Conservation (phyloP, 2,888 invertebrate species). For the Phyllotreta cruciferae region DNA sequence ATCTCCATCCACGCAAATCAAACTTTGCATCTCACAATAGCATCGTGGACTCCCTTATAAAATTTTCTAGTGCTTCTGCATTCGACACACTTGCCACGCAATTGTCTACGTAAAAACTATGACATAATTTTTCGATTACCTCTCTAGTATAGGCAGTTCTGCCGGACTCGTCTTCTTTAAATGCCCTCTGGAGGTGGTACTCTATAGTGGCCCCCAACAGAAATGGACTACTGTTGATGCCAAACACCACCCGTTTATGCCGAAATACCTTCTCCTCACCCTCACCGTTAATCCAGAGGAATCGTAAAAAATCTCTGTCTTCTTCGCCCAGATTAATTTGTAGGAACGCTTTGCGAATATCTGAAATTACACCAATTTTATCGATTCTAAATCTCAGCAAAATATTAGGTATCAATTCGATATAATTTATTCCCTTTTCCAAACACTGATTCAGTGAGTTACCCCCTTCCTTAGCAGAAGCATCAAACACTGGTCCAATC, state of each 20-base stretch:
- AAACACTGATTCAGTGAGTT: constrained; percentile 34
- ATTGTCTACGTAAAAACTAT: constrained; percentile 32
- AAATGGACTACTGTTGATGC: constrained; percentile 34
- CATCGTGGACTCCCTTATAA: constrained; percentile 19
- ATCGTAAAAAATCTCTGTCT: constrained; percentile 47
- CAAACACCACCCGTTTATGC: constrained; percentile 33
- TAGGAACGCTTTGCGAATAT: constrained; percentile 50
- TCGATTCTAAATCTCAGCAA: constrained; percentile 35
- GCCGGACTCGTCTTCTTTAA: neutral
- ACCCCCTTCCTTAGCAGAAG: neutral
- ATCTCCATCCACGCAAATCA: constrained; percentile 33
- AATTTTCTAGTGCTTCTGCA: constrained; percentile 10
- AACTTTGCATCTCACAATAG: constrained; percentile 26
- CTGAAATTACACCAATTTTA: constrained; percentile 42
- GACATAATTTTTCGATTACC: constrained; percentile 5
- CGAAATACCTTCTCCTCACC: constrained; percentile 29
- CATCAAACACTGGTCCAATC: constrained; percentile 28
- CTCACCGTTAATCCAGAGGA: constrained; percentile 42
- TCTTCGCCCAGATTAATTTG: constrained; percentile 43
- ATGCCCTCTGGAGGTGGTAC: constrained; percentile 26
- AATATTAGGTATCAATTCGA: constrained; percentile 35
- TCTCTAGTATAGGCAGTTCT: constrained; percentile 9
- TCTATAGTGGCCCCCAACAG: constrained; percentile 36
- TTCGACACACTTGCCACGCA: constrained; percentile 28
- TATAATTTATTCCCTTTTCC: constrained; percentile 32